These are phyloP conservation scores for Rhinophrynus dorsalis DNA, from an alignment of 2,797 vertebrate species.

Conservation along the genomic window DNA sequence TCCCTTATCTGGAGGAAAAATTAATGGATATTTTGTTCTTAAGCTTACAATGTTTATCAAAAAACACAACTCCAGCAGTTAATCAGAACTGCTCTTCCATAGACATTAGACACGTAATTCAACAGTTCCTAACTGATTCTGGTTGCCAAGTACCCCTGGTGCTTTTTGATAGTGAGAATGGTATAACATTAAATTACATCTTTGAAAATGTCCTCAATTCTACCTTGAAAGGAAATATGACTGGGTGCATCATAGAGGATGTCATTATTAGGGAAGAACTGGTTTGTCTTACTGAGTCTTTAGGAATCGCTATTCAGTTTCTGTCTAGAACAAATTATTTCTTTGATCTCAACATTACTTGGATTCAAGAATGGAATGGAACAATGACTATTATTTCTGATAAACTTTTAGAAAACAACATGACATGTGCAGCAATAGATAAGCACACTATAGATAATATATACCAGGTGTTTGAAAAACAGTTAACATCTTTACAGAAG, in stretches of 20 bases:
- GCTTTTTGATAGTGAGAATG: not conserved
- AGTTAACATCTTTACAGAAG: not conserved
- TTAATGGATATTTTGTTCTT: slow-evolving; percentile 10
- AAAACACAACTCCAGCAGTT: not conserved
- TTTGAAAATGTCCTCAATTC: slow-evolving; percentile 6
- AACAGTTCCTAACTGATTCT: not conserved
- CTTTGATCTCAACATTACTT: slow-evolving; percentile 3
- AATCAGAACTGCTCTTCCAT: not conserved
- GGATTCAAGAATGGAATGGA: slow-evolving; percentile 14
- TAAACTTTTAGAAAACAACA: slow-evolving; percentile 12
- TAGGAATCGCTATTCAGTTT: not conserved
- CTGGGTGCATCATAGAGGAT: not conserved
- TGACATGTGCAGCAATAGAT: slow-evolving; percentile 2
- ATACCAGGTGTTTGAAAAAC: not conserved
- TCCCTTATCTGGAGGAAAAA: not conserved
- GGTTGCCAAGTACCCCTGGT: not conserved
- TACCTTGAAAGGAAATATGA: not conserved
- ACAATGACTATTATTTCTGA: not conserved
- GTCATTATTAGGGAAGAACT: not conserved
- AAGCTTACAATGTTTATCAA: not conserved
- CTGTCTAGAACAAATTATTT: slow-evolving; percentile 7
- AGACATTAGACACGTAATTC: not conserved
- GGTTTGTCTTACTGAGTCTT: not conserved
- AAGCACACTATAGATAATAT: not conserved
- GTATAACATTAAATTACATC: not conserved